Evolutionary conservation across 2,888 invertebrate species (phyloP), one percentile per base, ranked within the genome.

Genomic region (Papilio gigon): DNA sequence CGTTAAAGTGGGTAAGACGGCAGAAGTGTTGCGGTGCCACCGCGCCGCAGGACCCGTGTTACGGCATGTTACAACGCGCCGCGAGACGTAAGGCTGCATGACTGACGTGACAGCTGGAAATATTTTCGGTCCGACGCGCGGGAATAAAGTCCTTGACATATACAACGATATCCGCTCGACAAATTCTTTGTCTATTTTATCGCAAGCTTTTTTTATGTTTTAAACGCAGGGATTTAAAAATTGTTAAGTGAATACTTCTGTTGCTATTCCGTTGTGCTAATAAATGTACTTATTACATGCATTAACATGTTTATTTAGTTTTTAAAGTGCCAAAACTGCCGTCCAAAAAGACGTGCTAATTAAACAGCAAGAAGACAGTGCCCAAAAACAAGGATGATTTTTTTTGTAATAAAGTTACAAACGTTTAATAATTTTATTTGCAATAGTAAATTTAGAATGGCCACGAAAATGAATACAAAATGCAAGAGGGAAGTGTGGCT

Each of bases 81-180:
- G 30, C 22, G 66, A 50, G 67, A 25, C 30, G 50, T 67, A 67
- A 67, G 40, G 40, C 60, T 61, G 35, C 50, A 33, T 47, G 65
- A 65, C 44, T 61, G 61, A 53, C 47, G 53, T 58, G 58, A 63
- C 68, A 20, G 63, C 58, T 37, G 35, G 58, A 33, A 56, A 50
- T 61, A 61, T 60, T 61, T 60, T 67, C 60, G 67, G 37, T 61
- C 67, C 37, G 44, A 60, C 61, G 67, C 60, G 27, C 30, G 17
- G 50, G 35, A 61, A 67, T 67, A 67, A 67, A 60, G 50, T 20
- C 30, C 37, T 61, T 50, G 67, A 67, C 35, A 50, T 33, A 65
- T 47, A 60, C 20, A 47, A 44, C 17, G 20, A 30, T 56, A 56
- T 56, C 30, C 30, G 27, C 30, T 50, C 53, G 17, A 17, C 30